phyloP scores from a whole-genome alignment of 2,113 vertebrate species.

The Mirza zaza region DNA sequence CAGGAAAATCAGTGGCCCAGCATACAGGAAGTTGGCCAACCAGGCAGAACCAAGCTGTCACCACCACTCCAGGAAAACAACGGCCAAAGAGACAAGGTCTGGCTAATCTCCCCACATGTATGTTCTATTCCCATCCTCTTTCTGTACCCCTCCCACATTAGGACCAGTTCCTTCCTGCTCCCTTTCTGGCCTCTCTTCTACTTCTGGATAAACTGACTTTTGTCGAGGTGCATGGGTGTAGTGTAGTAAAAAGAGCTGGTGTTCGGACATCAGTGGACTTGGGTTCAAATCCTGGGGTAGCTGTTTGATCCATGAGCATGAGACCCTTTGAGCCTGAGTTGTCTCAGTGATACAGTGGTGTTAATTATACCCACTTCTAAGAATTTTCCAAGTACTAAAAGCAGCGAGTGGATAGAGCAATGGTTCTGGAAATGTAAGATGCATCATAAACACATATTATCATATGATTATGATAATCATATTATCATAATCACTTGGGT shows the following conservation, averaged over 20 bases:
- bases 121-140: neutral
- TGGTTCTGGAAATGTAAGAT: neutral
- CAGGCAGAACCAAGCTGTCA: neutral
- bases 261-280: neutral
- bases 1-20: conserved; percentile 10
- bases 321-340: neutral
- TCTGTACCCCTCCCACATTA: too few species aligned
- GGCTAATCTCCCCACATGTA: neutral
- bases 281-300: neutral
- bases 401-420: neutral
- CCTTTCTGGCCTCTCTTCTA: neutral
- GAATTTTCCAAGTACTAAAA: neutral
- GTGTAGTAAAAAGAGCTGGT: neutral
- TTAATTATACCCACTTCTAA: neutral
- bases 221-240: neutral
- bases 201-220: neutral
- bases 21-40: neutral
- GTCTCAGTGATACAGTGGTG: neutral
- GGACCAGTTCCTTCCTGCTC: neutral
- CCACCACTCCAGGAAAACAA: neutral
- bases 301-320: neutral
- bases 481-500: neutral
- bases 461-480: too few species aligned
- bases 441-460: neutral
- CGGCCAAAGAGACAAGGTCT: neutral